Base-by-base conservation (phyloP, 1,140 invertebrate genomes). In the Drosophila sechellia region DNA sequence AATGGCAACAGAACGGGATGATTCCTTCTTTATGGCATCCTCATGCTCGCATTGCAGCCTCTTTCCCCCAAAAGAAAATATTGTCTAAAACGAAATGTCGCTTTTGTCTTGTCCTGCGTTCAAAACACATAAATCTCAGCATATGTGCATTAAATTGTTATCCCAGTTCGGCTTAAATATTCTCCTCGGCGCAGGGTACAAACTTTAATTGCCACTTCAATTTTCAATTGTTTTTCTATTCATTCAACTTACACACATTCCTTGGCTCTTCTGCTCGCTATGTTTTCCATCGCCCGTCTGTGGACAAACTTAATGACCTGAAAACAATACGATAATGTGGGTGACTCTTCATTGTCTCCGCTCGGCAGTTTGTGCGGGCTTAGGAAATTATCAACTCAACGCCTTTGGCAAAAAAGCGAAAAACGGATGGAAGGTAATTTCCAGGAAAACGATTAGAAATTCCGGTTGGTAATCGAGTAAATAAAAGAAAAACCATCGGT, bases 291-390 rank as follows among this genome's bases (percentile, higher is more conserved):
- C 22, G 12, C 57, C 45, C 65, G 43, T 39, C 77, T 79, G 78
- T 70, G 58, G 80, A 66, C 79, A 79, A 90, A 90, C 87, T 90
- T 90, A 90, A 90, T 90, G 87, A 90, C 87, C 72, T 69, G 87
- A 90, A 90, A 90, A 90, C 79, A 86, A 77, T 83, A 86, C 87
- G 87, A 90, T 90, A 90, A 90, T 77, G 68, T 86, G 79, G 63
- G 65, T 64, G 69, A 75, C 61, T 58, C 42, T 75, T 56, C 42
- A 72, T 66, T 59, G 34, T 59, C 71, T 40, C 45, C 34, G 20
- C 64, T 57, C 40, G 61, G 60, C 56, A 55, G 55, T 55, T 69
- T 58, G 68, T 57, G 68, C 76, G 63, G 56, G 70, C 61, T 87
- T 74, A 65, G 81, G 79, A 86, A 87, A 87, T 86, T 87, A 87